A percentile compares a stretch with the other conserved stretches of the same genome.
Conservation (phyloP, 2,888 invertebrate species). For the Meteorus colon region DNA sequence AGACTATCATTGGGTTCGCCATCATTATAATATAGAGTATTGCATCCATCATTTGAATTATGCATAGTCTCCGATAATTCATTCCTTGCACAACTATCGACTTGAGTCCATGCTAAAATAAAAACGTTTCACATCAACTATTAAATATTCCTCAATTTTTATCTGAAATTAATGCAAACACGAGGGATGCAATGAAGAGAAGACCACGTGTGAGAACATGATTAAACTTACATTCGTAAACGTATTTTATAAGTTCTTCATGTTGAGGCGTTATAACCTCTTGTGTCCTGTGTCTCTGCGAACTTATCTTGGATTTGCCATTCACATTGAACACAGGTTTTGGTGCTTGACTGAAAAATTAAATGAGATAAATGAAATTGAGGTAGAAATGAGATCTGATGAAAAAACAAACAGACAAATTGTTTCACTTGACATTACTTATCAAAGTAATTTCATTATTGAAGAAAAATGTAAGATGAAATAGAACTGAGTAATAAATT, state of each 20-base stretch:
- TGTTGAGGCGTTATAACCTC: slow-evolving; percentile 85
- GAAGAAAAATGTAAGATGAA: slow-evolving; percentile 18
- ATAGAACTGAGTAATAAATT: slow-evolving; percentile 44
- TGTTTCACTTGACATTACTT: too few relatives aligned
- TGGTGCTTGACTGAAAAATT: slow-evolving; percentile 77
- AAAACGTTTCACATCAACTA: slow-evolving; percentile 42
- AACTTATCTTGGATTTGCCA: slow-evolving; percentile 79
- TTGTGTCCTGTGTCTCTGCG: slow-evolving; percentile 77
- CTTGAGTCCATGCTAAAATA: slow-evolving; percentile 81
- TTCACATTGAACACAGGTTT: slow-evolving; percentile 87
- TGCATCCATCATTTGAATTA: slow-evolving; percentile 73
- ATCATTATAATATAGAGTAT: slow-evolving; percentile 82
- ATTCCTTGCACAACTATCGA: slow-evolving; percentile 74
- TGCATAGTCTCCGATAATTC: slow-evolving; percentile 72
- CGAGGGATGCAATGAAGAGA: neutral
- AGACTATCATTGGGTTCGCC: slow-evolving; percentile 81
- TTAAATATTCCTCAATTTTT: too few relatives aligned
- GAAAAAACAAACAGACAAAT: too few relatives aligned
- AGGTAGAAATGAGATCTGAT: neutral
- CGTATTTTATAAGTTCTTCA: slow-evolving; percentile 89
- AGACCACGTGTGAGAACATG: neutral
- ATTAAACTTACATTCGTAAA: slow-evolving; percentile 84
- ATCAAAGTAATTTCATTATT: neutral
- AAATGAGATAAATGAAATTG: slow-evolving; percentile 42
- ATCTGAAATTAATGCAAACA: neutral